Percentiles rank a stretch among this genome's conserved stretches.
These are phyloP conservation scores for Terrapene triunguis DNA, from an alignment of 2,113 vertebrate species.

Conservation along the genomic window DNA sequence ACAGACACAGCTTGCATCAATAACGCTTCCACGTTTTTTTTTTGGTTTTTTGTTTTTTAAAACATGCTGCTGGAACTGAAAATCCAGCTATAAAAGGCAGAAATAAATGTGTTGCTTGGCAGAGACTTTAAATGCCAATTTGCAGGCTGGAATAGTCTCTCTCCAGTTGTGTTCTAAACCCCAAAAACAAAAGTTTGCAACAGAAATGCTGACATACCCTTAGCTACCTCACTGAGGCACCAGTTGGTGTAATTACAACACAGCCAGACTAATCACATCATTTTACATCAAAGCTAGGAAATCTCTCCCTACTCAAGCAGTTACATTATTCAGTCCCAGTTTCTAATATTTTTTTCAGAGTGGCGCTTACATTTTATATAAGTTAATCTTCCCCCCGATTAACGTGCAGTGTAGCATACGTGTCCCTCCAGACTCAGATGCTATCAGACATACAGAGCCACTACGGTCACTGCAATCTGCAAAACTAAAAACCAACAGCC, in stretches of 20 bases:
- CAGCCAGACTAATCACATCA: background rate
- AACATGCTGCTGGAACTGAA: background rate
- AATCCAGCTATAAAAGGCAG: background rate
- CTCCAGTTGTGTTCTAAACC: background rate
- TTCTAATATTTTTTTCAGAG: conserved; percentile 1
- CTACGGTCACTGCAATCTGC: background rate
- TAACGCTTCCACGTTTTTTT: background rate
- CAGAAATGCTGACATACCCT: background rate
- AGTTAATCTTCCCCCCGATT: conserved; percentile 1
- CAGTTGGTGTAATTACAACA: background rate
- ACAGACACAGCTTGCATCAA: background rate
- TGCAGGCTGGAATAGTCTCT: background rate
- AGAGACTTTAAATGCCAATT: background rate
- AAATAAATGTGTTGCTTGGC: background rate
- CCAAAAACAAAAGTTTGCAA: background rate
- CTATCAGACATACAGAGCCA: conserved; percentile 5
- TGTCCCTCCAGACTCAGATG: background rate
- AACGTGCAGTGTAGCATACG: background rate
- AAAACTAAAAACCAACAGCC: background rate
- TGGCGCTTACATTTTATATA: conserved; percentile 9
- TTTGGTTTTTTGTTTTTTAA: background rate
- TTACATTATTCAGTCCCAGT: background rate
- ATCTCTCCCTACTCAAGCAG: background rate
- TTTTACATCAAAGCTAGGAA: background rate
- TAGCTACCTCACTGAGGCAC: background rate